phyloP scores from a whole-genome alignment of 2,888 invertebrate genomes.

The Agriotes lineatus region DNA sequence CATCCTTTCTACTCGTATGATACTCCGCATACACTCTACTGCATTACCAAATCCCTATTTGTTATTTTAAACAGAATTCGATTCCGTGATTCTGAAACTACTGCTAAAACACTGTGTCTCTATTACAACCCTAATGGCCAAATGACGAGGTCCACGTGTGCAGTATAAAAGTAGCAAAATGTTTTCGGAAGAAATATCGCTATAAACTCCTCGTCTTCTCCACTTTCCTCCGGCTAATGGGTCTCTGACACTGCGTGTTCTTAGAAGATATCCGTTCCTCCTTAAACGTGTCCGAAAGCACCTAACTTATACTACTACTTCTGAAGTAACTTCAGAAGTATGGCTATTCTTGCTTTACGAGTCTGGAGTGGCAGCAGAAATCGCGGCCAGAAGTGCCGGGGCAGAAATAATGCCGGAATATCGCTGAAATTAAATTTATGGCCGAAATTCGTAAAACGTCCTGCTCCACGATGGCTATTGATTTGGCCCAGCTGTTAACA shows the following conservation, averaged over 20 bases:
- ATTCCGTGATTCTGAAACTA: too few relatives aligned
- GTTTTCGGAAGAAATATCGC: conserved; percentile 12
- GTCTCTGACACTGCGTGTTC: conserved; percentile 30
- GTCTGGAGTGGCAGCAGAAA: conserved; percentile 3
- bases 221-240: conserved; percentile 28
- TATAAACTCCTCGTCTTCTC: conserved; percentile 17
- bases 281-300: conserved; percentile 30
- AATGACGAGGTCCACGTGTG: conserved; percentile 6
- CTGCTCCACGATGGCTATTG: conserved; percentile 1
- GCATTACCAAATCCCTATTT: too few relatives aligned
- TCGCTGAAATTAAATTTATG: conserved; percentile 3
- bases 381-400: background rate
- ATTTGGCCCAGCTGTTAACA: conserved; percentile 9
- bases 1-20: too few relatives aligned
- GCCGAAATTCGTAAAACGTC: background rate
- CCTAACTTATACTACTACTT: conserved; percentile 8
- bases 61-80: too few relatives aligned
- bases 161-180: conserved; percentile 13
- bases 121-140: background rate
- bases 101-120: background rate
- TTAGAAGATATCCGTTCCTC: conserved; percentile 34
- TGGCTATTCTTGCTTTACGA: conserved; percentile 7
- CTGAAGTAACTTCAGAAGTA: conserved; percentile 10
- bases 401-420: conserved; percentile 5
- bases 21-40: too few relatives aligned